phyloP scores from a whole-genome alignment of 1,140 invertebrate species.

The Caenorhabditis remanei region DNA sequence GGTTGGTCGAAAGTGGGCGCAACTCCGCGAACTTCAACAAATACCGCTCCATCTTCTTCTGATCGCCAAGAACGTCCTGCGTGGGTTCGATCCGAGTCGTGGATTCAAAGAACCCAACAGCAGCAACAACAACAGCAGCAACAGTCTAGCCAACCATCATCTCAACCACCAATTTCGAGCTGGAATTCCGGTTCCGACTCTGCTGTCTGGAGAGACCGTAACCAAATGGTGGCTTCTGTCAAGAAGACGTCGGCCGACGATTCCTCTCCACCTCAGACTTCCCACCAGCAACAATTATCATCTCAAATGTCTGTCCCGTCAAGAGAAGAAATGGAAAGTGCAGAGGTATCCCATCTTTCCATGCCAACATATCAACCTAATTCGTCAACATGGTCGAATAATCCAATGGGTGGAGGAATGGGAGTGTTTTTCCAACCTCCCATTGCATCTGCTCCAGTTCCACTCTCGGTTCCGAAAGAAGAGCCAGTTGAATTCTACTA shows the following conservation, averaged over 20 bases:
- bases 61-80: constrained; percentile 4
- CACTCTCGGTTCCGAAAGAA: neutral
- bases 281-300: neutral
- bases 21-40: neutral
- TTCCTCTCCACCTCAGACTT: neutral
- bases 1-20: constrained; percentile 36
- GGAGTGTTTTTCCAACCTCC: constrained; percentile 13
- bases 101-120: constrained; percentile 30
- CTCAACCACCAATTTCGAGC: neutral
- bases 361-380: constrained; percentile 17
- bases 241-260: neutral
- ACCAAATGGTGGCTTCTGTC: constrained; percentile 22
- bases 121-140: neutral
- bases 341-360: neutral
- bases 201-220: constrained; percentile 29
- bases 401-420: neutral
- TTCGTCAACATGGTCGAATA: constrained; percentile 18
- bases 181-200: neutral
- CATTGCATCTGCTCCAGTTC: neutral
- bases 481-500: constrained; percentile 10
- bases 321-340: neutral
- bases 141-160: neutral
- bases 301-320: neutral
- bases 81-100: constrained; percentile 14
- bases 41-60: neutral